A percentile compares a stretch with the other conserved stretches of the same genome.
phyloP scores from a whole-genome alignment of 2,113 vertebrate genomes.

The Poecilia latipinna region DNA sequence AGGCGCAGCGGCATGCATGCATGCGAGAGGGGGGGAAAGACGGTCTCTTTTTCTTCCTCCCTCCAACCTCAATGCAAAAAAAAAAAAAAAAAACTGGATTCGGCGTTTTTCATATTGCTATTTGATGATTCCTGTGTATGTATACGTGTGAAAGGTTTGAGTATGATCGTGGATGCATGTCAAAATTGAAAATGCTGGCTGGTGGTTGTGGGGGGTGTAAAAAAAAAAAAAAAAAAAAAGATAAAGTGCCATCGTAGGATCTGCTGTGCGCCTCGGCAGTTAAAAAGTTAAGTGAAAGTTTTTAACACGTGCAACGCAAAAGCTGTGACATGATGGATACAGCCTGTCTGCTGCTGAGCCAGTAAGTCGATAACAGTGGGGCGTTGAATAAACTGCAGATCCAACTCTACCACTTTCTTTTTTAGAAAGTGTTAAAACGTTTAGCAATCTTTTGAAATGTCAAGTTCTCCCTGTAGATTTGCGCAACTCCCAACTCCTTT shows the following conservation, averaged over 20 bases:
- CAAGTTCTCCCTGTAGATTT: slow-evolving; percentile 12
- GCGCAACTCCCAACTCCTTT: slow-evolving; percentile 5
- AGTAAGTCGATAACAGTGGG: slow-evolving; percentile 56
- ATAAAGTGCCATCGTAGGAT: not conserved
- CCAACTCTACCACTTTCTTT: not conserved
- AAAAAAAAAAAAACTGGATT: slow-evolving; percentile 7
- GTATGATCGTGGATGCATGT: not conserved
- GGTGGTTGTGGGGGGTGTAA: too few species aligned
- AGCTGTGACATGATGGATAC: slow-evolving; percentile 63
- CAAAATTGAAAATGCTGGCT: not conserved
- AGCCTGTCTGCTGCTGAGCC: slow-evolving; percentile 41
- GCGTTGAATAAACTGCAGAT: not conserved
- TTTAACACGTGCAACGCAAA: slow-evolving; percentile 59
- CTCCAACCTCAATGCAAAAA: not conserved
- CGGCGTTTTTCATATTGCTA: not conserved
- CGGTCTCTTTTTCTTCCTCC: slow-evolving; percentile 30
- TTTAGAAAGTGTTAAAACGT: not conserved
- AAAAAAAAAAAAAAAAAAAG: too few species aligned
- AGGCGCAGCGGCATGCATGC: slow-evolving; percentile 46
- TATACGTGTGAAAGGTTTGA: not conserved
- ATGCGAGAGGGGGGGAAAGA: slow-evolving; percentile 38
- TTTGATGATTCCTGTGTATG: not conserved
- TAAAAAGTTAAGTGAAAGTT: slow-evolving; percentile 64
- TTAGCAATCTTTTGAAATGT: not conserved
- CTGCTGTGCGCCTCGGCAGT: slow-evolving; percentile 16